Percentiles rank a stretch among this genome's conserved stretches.
These are phyloP conservation scores for Aplocera efformata DNA, from an alignment of 2,888 invertebrate species.

Conservation along the genomic window DNA sequence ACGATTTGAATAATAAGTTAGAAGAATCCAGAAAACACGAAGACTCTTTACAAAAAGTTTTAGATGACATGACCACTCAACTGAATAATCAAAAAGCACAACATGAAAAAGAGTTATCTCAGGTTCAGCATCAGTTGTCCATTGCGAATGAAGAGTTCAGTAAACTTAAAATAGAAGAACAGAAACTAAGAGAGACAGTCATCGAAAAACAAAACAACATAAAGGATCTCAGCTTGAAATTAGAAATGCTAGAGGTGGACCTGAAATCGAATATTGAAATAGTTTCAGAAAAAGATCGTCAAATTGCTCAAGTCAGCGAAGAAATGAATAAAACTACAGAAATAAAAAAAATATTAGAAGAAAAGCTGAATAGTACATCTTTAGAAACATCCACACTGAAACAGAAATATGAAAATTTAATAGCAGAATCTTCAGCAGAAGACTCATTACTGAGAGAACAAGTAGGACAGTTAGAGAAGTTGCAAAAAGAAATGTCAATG, in stretches of 20 bases:
- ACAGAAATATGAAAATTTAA: slow-evolving; percentile 66
- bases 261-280: slow-evolving; percentile 68
- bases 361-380: slow-evolving; percentile 58
- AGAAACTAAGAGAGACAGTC: slow-evolving; percentile 41
- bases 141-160: slow-evolving; percentile 48
- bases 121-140: slow-evolving; percentile 52
- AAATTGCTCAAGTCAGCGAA: slow-evolving; percentile 60
- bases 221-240: slow-evolving; percentile 63
- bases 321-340: slow-evolving; percentile 61
- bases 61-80: slow-evolving; percentile 68
- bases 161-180: slow-evolving; percentile 51
- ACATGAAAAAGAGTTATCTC: slow-evolving; percentile 59
- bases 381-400: slow-evolving; percentile 58
- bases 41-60: slow-evolving; percentile 68
- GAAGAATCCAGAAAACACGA: slow-evolving; percentile 74
- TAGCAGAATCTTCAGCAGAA: slow-evolving; percentile 65
- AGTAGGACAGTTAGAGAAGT: slow-evolving; percentile 52
- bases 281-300: slow-evolving; percentile 70
- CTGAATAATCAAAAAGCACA: slow-evolving; percentile 62
- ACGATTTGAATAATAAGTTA: slow-evolving; percentile 69
- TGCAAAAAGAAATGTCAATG: slow-evolving; percentile 54
- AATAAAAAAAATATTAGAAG: slow-evolving; percentile 70
- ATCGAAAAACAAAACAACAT: slow-evolving; percentile 62
- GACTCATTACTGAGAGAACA: slow-evolving; percentile 65
- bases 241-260: slow-evolving; percentile 71